Percentiles rank a stretch among this genome's conserved stretches.
These are phyloP conservation scores for Phoenicopterus ruber DNA, from an alignment of 2,113 vertebrate species.

Conservation along the genomic window DNA sequence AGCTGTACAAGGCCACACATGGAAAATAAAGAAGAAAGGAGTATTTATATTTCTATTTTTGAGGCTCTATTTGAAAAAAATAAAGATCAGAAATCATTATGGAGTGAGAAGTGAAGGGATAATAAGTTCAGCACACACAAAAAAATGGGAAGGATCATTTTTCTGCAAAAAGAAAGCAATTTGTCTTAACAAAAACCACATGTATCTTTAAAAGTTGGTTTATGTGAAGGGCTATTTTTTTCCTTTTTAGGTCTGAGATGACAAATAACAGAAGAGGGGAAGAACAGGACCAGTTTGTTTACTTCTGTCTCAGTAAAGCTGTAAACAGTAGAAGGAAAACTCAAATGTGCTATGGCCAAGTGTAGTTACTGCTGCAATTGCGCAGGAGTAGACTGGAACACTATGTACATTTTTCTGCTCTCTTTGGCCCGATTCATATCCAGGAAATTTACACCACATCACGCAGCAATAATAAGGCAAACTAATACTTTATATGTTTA, in stretches of 20 bases:
- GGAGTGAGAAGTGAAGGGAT: not conserved
- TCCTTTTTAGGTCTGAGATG: not conserved
- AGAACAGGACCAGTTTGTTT: not conserved
- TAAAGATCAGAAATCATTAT: not conserved
- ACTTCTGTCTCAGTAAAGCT: not conserved
- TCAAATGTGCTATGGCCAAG: not conserved
- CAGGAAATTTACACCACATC: constrained; percentile 23
- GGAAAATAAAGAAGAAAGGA: not conserved
- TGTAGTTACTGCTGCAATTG: fast-evolving
- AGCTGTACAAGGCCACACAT: constrained; percentile 72
- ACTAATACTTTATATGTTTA: not conserved
- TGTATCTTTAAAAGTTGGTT: not conserved
- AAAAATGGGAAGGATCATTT: not conserved
- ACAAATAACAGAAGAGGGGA: not conserved
- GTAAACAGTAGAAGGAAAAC: not conserved
- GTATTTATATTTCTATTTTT: not conserved
- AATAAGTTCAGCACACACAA: not conserved
- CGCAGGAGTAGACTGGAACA: not conserved
- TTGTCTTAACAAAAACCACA: not conserved
- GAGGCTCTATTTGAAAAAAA: not conserved
- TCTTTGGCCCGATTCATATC: not conserved
- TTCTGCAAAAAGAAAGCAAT: not conserved
- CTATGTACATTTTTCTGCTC: not conserved
- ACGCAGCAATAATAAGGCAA: not conserved
- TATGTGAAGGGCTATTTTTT: not conserved